Conservation (phyloP, 2,113 vertebrate species). For the Neodontobutis hainanensis region DNA sequence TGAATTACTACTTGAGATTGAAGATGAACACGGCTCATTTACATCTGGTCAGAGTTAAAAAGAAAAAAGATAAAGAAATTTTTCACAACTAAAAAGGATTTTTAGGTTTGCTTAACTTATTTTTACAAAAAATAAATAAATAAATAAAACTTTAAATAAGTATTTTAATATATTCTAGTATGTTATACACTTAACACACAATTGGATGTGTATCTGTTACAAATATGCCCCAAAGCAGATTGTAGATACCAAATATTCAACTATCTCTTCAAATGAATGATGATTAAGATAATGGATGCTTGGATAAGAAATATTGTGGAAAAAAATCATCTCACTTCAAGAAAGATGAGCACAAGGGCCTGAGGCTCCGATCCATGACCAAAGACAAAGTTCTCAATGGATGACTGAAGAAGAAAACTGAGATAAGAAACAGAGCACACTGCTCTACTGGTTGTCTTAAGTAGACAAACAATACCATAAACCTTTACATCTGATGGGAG, state of each 20-base stretch:
- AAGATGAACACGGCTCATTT: neutral
- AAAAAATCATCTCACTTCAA: conserved; percentile 55
- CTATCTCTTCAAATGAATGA: conserved; percentile 76
- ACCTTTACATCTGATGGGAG: no score
- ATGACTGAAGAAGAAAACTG: conserved; percentile 56
- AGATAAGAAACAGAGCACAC: conserved; percentile 19
- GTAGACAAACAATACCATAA: neutral
- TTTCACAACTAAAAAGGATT: neutral
- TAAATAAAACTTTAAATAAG: no score
- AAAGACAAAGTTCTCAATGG: conserved; percentile 63
- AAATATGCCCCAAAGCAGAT: conserved; percentile 61
- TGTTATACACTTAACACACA: conserved; percentile 5
- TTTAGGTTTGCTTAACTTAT: no score
- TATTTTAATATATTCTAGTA: conserved; percentile 5
- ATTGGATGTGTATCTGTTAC: conserved; percentile 46
- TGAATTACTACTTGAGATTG: conserved; percentile 33
- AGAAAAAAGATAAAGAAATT: neutral
- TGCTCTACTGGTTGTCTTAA: conserved; percentile 61
- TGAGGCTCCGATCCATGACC: conserved; percentile 52
- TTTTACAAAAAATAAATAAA: no score
- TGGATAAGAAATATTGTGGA: conserved; percentile 65
- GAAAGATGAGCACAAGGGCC: conserved; percentile 50
- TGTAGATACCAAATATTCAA: conserved; percentile 56
- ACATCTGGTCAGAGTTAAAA: conserved; percentile 7
- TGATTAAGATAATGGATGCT: conserved; percentile 74